phyloP scores from a whole-genome alignment of 2,797 vertebrate genomes.

The Onychomys arenicola region DNA sequence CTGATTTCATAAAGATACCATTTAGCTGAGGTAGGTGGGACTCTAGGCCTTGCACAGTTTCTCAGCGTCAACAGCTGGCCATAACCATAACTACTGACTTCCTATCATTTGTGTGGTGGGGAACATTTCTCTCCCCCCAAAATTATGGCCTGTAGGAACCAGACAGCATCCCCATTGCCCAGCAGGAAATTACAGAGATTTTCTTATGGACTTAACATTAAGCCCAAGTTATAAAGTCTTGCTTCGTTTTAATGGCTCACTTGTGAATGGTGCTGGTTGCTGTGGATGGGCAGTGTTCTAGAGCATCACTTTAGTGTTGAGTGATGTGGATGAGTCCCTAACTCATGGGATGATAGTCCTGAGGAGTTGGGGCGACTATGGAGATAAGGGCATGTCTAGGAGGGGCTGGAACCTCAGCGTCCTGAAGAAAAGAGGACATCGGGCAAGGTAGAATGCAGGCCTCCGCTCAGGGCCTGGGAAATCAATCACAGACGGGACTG shows the following conservation, averaged over 20 bases:
- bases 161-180: slow-evolving; percentile 84
- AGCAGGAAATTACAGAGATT: slow-evolving; percentile 83
- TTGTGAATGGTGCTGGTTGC: not conserved
- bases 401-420: not conserved
- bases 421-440: not conserved
- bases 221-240: slow-evolving; percentile 67
- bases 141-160: slow-evolving; percentile 84
- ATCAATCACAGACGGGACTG: not conserved
- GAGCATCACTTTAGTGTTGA: not conserved
- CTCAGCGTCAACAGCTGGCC: slow-evolving; percentile 86
- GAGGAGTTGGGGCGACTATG: not conserved
- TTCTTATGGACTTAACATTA: slow-evolving; percentile 81
- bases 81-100: slow-evolving; percentile 86
- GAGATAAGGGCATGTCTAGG: not conserved
- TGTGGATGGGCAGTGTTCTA: slow-evolving; percentile 31
- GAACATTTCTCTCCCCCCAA: slow-evolving; percentile 84
- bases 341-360: not conserved
- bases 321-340: not conserved
- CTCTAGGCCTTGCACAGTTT: slow-evolving; percentile 86
- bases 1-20: slow-evolving; percentile 91
- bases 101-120: slow-evolving; percentile 85
- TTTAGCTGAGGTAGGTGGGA: slow-evolving; percentile 91
- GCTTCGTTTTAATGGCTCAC: slow-evolving; percentile 69
- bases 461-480: not conserved
- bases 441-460: not conserved